Evolutionary conservation across 23 tunicate species (phyloP).

Genomic region (Ascidia mentula): DNA sequence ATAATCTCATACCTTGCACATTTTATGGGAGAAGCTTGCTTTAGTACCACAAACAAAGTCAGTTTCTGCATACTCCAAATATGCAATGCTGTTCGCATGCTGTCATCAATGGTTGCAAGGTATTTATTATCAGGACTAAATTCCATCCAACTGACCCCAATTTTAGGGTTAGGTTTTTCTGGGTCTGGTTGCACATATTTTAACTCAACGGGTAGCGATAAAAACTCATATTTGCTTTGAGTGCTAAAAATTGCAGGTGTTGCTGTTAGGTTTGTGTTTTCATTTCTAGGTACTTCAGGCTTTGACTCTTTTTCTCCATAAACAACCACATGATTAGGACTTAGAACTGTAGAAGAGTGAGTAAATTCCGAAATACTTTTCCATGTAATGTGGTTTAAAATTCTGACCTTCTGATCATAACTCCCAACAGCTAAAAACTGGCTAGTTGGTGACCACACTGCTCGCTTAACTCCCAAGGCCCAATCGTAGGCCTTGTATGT

Average conservation of each 20-base stretch:
- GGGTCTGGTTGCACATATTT: slow-evolving; percentile 68
- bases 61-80: slow-evolving; percentile 87
- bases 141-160: slow-evolving; percentile 87
- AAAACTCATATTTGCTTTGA: slow-evolving; percentile 82
- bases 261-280: neutral
- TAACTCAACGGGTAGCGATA: slow-evolving; percentile 46
- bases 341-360: slow-evolving; percentile 37
- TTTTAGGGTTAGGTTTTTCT: slow-evolving; percentile 85
- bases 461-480: slow-evolving; percentile 82
- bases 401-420: slow-evolving; percentile 79
- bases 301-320: slow-evolving; percentile 59
- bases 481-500: slow-evolving; percentile 89
- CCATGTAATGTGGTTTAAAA: slow-evolving; percentile 92
- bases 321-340: slow-evolving; percentile 52
- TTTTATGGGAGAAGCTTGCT: slow-evolving; percentile 71
- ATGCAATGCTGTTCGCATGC: slow-evolving; percentile 74
- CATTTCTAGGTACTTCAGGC: slow-evolving; percentile 15
- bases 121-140: slow-evolving; percentile 88
- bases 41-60: slow-evolving; percentile 57
- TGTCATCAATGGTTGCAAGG: slow-evolving; percentile 91
- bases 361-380: slow-evolving; percentile 76
- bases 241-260: slow-evolving; percentile 66
- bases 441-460: slow-evolving; percentile 90
- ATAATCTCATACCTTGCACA: slow-evolving; percentile 35
- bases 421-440: slow-evolving; percentile 95